Base-by-base conservation (phyloP, 2,113 vertebrate species). In the Tricholaema leucomelas region DNA sequence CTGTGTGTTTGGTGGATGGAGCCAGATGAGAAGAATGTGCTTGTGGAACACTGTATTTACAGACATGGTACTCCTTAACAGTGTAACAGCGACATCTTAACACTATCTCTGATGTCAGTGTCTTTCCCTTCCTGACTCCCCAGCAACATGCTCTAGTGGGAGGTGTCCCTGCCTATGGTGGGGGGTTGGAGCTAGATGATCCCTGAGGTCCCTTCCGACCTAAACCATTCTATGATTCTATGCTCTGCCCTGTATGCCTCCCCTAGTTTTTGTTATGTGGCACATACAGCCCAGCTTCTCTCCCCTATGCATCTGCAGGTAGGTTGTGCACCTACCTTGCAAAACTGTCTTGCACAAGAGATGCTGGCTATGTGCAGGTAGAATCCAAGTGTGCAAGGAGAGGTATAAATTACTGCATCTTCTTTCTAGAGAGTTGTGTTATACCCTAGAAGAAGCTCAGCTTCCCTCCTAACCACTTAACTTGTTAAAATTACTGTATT, bases 301-400 rank as follows among this genome's bases (percentile, higher is more conserved):
- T 74, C 16, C 4, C 40, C 23, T 36, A 0, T 4, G 3, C 2
- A 2, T 18, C 27, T 63, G 13, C 8, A 8, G 1, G 7, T 55
- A n/a, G 65, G 18, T 8, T 81, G 10, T 1, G 2, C 20, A 3
- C 8, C 13, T 58, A 5, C 4, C 14, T 17, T 38, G 60, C 65
- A 44, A 61, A 76, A 89, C 27, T 7, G 7, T 77, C 11, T 61
- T 27, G 28, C 13, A 24, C 14, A 31, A 58, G 54, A 63, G 24
- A 17, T 38, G 33, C 27, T 27, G 38, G 6, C 9, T 61, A 8
- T 24, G 16, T 54, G 36, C 28, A 46, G 48, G 38, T 70, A 58
- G 52, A 80, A 82, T 65, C 23, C 6, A 81, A 17, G 15, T 20
- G n/a, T 59, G 15, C 10, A 65, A 70, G 17, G 38, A 54, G 40